Conservation (phyloP, 2,797 vertebrate species). For the Neosilurus hyrtlii region DNA sequence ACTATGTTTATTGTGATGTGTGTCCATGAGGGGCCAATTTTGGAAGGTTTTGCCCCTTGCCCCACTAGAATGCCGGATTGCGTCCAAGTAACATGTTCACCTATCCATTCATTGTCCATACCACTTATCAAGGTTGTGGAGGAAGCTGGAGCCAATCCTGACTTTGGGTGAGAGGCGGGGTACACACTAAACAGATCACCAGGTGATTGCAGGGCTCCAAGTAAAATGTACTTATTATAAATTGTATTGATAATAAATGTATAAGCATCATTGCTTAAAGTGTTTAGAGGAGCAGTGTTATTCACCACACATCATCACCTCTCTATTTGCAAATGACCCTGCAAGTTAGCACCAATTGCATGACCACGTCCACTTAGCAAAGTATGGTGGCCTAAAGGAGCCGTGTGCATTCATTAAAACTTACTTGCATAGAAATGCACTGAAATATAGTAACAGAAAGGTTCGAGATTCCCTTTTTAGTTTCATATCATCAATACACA, state of each 20-base stretch:
- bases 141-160: no score
- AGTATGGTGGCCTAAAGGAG: background rate
- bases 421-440: background rate
- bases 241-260: background rate
- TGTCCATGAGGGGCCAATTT: no score
- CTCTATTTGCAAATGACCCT: background rate
- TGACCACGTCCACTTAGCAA: background rate
- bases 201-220: no score
- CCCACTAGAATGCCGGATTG: no score
- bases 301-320: background rate
- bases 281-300: background rate
- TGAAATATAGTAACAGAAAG: background rate
- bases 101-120: no score
- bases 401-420: no score
- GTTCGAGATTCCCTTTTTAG: background rate
- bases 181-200: no score
- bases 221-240: background rate
- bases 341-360: background rate
- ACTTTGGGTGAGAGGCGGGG: no score
- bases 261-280: background rate
- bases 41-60: no score
- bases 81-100: no score
- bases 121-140: no score
- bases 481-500: background rate
- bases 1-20: no score